phyloP scores from a whole-genome alignment of 1,140 invertebrate species.

The Rhizoglyphus robini region DNA sequence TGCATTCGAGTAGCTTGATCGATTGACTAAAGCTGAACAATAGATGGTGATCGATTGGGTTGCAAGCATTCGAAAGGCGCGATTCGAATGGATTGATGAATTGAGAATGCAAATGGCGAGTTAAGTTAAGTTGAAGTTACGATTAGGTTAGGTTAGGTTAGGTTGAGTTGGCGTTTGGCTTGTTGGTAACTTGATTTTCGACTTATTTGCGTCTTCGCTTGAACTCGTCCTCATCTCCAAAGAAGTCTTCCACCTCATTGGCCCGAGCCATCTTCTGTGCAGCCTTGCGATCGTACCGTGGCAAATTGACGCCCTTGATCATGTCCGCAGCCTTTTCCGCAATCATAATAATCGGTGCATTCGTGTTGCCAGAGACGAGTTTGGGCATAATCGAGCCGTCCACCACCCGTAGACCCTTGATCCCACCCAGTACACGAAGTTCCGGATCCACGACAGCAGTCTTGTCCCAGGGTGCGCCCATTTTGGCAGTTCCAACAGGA shows the following conservation, averaged over 20 bases:
- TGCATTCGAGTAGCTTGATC: no score
- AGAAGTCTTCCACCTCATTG: neutral
- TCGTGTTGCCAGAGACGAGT: constrained; percentile 36
- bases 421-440: constrained; percentile 38
- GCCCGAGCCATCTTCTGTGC: neutral
- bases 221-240: neutral
- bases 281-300: neutral
- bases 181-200: no score
- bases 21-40: no score
- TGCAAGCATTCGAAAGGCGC: no score
- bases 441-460: constrained; percentile 65
- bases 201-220: no score
- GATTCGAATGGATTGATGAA: no score
- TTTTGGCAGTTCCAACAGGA: constrained; percentile 46
- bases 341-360: constrained; percentile 27
- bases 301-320: constrained; percentile 31
- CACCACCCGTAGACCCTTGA: constrained; percentile 44
- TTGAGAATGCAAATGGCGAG: no score
- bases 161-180: no score
- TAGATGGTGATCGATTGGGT: no score
- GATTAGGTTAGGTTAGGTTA: no score
- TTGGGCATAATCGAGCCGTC: constrained; percentile 56
- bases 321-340: constrained; percentile 31
- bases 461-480: constrained; percentile 59
- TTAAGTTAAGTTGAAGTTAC: no score